Conservation (phyloP, 2,888 invertebrate species). For the Peribatodes rhomboidaria region DNA sequence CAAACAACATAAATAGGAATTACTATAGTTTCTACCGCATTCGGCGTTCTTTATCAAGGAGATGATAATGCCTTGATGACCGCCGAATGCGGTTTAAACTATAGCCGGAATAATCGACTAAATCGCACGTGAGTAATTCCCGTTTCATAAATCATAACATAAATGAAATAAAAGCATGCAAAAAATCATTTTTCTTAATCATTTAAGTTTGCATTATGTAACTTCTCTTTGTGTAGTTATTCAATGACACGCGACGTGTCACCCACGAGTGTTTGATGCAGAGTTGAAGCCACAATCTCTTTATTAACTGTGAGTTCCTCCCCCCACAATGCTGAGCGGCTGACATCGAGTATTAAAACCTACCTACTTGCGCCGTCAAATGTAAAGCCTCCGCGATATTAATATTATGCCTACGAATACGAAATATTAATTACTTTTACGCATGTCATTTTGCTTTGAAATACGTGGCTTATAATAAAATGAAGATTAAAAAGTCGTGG, state of each 20-base stretch:
- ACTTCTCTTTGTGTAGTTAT: constrained; percentile 16
- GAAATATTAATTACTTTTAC: constrained; percentile 39
- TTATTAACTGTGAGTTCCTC: constrained; percentile 35
- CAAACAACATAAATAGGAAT: too few relatives aligned
- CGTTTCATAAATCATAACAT: too few relatives aligned
- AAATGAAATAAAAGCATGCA: too few relatives aligned
- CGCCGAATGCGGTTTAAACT: too few relatives aligned
- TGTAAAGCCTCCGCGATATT: constrained; percentile 33
- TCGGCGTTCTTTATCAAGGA: too few relatives aligned
- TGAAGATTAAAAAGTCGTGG: constrained; percentile 18
- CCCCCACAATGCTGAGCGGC: constrained; percentile 28
- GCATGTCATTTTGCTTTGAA: constrained; percentile 28
- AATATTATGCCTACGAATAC: constrained; percentile 37
- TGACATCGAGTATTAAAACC: constrained; percentile 37
- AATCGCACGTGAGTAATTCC: too few relatives aligned
- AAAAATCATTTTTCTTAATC: neutral
- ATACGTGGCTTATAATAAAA: constrained; percentile 17
- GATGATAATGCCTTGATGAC: too few relatives aligned
- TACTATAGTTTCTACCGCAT: too few relatives aligned
- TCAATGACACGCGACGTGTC: constrained; percentile 20
- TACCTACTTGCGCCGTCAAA: constrained; percentile 34
- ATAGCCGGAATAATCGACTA: too few relatives aligned
- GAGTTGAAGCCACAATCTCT: constrained; percentile 34
- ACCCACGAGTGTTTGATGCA: constrained; percentile 25
- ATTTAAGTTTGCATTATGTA: neutral